phyloP scores from a whole-genome alignment of 2,797 vertebrate genomes.

The Oryzias dopingdopingensis region DNA sequence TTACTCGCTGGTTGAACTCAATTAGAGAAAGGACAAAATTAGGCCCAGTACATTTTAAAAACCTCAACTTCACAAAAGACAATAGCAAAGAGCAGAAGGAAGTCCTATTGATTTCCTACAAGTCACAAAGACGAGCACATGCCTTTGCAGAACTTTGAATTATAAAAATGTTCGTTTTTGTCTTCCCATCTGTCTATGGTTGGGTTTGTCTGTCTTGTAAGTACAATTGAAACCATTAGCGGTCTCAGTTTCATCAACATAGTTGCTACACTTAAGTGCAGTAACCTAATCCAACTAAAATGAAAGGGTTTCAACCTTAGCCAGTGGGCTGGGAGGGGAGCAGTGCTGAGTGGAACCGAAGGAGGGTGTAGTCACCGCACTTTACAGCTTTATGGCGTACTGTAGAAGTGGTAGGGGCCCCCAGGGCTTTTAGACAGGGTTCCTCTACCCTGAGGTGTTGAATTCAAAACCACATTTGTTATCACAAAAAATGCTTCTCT shows the following conservation, averaged over 20 bases:
- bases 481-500: conserved; percentile 74
- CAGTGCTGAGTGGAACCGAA: conserved; percentile 47
- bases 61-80: conserved; percentile 4
- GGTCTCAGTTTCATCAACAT: conserved; percentile 77
- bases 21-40: conserved; percentile 49
- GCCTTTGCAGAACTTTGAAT: conserved; percentile 17
- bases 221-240: conserved; percentile 78
- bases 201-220: conserved; percentile 67
- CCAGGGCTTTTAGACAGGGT: conserved; percentile 75
- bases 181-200: conserved; percentile 37
- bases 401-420: conserved; percentile 68
- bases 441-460: conserved; percentile 76
- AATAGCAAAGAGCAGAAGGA: neutral
- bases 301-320: conserved; percentile 75
- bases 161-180: conserved; percentile 7
- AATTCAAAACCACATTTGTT: conserved; percentile 82
- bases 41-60: conserved; percentile 29
- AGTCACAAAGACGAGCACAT: too few species aligned
- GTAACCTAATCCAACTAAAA: conserved; percentile 75
- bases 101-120: neutral
- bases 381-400: conserved; percentile 65
- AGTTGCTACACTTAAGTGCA: conserved; percentile 80
- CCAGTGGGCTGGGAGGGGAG: conserved; percentile 68
- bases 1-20: conserved; percentile 59
- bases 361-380: conserved; percentile 61